phyloP scores from a whole-genome alignment of 2,113 vertebrate genomes.

The Otolemur garnettii region DNA sequence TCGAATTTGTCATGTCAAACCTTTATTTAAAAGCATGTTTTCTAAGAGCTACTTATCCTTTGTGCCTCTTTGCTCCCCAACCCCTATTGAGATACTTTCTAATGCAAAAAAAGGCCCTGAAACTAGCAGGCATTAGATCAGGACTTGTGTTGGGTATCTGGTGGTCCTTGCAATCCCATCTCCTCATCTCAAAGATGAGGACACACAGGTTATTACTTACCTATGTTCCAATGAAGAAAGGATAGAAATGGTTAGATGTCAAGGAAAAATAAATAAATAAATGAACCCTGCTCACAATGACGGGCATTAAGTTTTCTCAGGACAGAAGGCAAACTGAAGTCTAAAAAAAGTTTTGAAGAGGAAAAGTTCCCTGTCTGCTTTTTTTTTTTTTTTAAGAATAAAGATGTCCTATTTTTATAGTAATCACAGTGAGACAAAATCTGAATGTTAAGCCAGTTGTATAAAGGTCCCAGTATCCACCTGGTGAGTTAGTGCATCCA shows the following conservation, averaged over 20 bases:
- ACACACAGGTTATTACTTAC: background rate
- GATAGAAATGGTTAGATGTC: background rate
- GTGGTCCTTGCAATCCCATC: background rate
- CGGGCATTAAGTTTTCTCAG: background rate
- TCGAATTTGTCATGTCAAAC: background rate
- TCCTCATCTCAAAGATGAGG: background rate
- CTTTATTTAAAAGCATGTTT: background rate
- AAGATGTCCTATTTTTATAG: background rate
- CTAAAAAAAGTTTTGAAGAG: background rate
- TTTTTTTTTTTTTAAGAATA: background rate
- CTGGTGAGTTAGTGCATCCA: background rate
- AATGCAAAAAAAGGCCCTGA: background rate
- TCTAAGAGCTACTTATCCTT: background rate
- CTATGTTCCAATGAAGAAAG: background rate
- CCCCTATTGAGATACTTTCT: background rate
- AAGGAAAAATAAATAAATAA: background rate
- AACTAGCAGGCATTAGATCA: background rate
- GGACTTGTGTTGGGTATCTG: background rate
- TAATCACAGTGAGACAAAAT: background rate
- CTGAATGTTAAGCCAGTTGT: background rate
- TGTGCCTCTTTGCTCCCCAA: background rate
- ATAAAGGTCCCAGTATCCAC: too few species aligned
- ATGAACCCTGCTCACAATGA: background rate
- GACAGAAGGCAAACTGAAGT: background rate
- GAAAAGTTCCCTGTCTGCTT: background rate